Percentiles rank a stretch among this genome's conserved stretches.
Evolutionary conservation across 2,113 vertebrate species (phyloP).

Genomic region (Sylvietta virens): DNA sequence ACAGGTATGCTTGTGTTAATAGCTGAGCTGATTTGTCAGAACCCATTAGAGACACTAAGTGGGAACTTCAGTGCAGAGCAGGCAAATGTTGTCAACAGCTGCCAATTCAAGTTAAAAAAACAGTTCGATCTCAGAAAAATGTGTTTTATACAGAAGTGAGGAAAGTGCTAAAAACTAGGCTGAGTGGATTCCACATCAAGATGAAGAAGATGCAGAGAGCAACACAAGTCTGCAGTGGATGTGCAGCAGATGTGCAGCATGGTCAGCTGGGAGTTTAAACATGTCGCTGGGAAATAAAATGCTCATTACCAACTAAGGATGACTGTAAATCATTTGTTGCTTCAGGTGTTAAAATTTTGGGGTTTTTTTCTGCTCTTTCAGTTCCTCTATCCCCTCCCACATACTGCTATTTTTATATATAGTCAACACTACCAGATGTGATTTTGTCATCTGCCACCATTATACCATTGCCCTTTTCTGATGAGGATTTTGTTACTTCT

Average conservation of each 20-base stretch:
- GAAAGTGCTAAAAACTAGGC: background rate
- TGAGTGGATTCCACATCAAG: background rate
- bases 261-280: background rate
- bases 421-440: background rate
- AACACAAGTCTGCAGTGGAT: background rate
- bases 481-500: background rate
- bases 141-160: background rate
- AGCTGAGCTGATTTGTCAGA: background rate
- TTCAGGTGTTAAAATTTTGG: conserved; percentile 11
- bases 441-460: conserved; percentile 2
- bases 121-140: background rate
- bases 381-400: background rate
- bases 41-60: background rate
- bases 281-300: background rate
- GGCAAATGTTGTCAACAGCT: background rate
- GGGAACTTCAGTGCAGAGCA: background rate
- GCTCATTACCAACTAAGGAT: background rate
- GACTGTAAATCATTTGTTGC: background rate
- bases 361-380: background rate
- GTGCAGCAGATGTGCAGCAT: too few species aligned
- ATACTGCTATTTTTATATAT: background rate
- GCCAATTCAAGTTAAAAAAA: background rate
- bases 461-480: background rate
- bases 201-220: background rate
- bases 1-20: background rate